phyloP scores from a whole-genome alignment of 2,797 vertebrate genomes.

The Anguilla pacifica region DNA sequence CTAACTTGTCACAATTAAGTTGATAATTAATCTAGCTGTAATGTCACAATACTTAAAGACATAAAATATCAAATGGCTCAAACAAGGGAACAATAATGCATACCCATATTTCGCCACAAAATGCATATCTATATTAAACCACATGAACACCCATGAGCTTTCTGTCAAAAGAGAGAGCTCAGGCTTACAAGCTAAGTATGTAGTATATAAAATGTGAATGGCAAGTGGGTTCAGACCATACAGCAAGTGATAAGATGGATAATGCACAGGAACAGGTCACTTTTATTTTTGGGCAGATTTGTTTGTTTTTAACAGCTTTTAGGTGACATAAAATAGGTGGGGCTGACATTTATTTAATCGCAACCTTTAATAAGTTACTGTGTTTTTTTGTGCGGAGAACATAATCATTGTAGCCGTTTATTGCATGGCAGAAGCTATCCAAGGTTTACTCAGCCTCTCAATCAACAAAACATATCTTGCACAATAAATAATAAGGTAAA shows the following conservation, averaged over 20 bases:
- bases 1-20: not conserved
- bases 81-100: not conserved
- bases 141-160: not conserved
- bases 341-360: not conserved
- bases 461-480: not conserved
- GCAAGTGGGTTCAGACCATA: not conserved
- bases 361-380: not conserved
- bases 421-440: not conserved
- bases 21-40: not conserved
- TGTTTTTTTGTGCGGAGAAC: not conserved
- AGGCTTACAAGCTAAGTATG: not conserved
- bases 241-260: not conserved
- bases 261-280: not conserved
- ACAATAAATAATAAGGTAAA: not conserved
- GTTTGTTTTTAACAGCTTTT: not conserved
- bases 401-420: not conserved
- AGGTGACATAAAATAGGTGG: not conserved
- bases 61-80: not conserved
- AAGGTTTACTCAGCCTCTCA: not conserved
- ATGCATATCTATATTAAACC: not conserved
- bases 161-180: not conserved
- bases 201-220: not conserved
- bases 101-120: not conserved
- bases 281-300: not conserved
- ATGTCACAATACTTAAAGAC: not conserved